phyloP scores from a whole-genome alignment of 2,113 vertebrate species.

The Tenrec ecaudatus region DNA sequence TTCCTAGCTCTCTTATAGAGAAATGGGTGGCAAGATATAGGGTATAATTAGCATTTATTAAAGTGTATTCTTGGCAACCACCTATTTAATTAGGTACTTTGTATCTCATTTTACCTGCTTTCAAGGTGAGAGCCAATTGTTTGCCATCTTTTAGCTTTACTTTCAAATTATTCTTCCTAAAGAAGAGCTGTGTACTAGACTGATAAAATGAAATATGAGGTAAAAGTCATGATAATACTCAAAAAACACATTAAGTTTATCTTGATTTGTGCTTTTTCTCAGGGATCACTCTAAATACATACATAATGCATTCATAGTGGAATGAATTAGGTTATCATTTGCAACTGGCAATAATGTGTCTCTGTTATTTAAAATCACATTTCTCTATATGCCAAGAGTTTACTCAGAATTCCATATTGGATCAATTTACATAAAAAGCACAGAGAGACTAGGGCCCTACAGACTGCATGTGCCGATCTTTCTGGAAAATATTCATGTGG shows the following conservation, averaged over 20 bases:
- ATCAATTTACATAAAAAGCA: background rate
- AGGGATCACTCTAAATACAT: background rate
- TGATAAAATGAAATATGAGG: background rate
- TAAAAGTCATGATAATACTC: background rate
- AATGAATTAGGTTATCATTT: background rate
- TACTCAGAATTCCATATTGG: background rate
- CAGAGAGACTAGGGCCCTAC: background rate
- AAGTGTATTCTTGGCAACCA: slow-evolving; percentile 61
- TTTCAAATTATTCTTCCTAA: background rate
- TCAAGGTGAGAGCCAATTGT: slow-evolving; percentile 23
- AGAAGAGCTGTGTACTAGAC: background rate
- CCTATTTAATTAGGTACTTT: slow-evolving; percentile 22
- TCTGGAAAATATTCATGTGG: background rate
- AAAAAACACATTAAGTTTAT: background rate
- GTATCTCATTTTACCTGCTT: background rate
- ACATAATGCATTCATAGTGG: background rate
- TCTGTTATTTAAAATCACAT: background rate
- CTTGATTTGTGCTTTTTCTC: background rate
- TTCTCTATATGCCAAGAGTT: background rate
- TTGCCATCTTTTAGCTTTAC: background rate
- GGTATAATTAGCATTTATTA: slow-evolving; percentile 61
- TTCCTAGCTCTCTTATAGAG: slow-evolving; percentile 53
- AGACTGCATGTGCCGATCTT: background rate
- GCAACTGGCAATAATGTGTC: background rate
- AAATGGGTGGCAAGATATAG: slow-evolving; percentile 56